Conservation (phyloP, 2,888 invertebrate species). For the Lissocephala sabroskyi region DNA sequence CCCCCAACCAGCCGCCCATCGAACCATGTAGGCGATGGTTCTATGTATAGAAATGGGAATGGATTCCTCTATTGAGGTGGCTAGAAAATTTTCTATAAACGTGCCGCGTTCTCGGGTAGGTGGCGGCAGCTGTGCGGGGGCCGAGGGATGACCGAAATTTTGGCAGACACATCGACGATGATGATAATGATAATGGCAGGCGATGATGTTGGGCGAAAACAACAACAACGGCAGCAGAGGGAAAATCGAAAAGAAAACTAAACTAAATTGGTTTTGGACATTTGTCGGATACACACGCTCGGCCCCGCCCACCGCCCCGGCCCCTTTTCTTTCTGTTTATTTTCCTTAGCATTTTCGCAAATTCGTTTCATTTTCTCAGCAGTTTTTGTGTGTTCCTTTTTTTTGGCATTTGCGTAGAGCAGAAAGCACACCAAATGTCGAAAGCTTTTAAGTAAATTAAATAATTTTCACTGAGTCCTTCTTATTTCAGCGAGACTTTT, state of each 20-base stretch:
- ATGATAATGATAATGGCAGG: not conserved
- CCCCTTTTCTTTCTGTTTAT: constrained; percentile 18
- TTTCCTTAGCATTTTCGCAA: constrained; percentile 15
- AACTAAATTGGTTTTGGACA: constrained; percentile 45
- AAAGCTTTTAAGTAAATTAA: constrained; percentile 62
- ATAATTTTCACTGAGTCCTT: constrained; percentile 29
- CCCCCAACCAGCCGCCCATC: too few relatives aligned
- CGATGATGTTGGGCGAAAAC: not conserved
- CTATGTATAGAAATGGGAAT: too few relatives aligned
- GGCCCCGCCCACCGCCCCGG: constrained; percentile 1
- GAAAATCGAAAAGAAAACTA: constrained; percentile 42
- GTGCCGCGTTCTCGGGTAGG: constrained; percentile 12
- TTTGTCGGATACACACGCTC: constrained; percentile 34
- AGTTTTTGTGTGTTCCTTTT: constrained; percentile 1
- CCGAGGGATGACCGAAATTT: not conserved
- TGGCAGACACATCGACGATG: not conserved
- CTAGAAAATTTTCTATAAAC: constrained; percentile 10
- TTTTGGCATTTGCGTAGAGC: constrained; percentile 6
- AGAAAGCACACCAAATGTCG: constrained; percentile 27
- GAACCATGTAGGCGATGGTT: not conserved
- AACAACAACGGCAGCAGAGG: constrained; percentile 13
- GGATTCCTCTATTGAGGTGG: too few relatives aligned
- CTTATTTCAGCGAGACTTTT: too few relatives aligned
- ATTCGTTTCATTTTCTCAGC: constrained; percentile 55
- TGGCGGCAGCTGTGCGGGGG: too few relatives aligned